Evolutionary conservation across 2,888 invertebrate species (phyloP).

Genomic region (Oxycera nigricornis): DNA sequence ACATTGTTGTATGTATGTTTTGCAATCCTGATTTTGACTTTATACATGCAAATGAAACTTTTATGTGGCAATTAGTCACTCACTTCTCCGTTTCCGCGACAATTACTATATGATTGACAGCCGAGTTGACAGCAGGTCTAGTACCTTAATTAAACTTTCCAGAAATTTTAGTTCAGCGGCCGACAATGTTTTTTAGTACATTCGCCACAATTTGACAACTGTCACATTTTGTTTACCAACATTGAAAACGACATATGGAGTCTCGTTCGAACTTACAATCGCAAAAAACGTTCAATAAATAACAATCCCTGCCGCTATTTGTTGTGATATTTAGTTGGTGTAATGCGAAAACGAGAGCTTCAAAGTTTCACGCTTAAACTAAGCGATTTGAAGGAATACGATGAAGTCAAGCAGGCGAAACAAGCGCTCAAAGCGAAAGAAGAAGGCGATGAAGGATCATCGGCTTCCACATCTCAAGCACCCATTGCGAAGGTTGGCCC

Average conservation of each 20-base stretch:
- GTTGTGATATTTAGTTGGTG: conserved; percentile 21
- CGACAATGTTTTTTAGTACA: too few species aligned
- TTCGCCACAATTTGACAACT: neutral
- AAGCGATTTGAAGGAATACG: conserved; percentile 60
- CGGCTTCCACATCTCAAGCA: neutral
- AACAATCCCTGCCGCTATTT: neutral
- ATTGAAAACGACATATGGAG: too few species aligned
- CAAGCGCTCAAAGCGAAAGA: conserved; percentile 46
- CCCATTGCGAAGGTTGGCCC: conserved; percentile 37
- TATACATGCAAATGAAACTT: neutral
- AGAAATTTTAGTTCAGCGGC: too few species aligned
- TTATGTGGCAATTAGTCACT: neutral
- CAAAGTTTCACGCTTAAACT: conserved; percentile 60
- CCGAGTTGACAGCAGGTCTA: neutral
- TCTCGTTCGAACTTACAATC: neutral
- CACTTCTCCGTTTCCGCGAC: neutral
- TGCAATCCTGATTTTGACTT: neutral
- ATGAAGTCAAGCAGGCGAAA: conserved; percentile 56
- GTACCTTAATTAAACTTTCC: neutral
- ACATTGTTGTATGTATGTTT: conserved; percentile 67
- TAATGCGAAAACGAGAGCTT: conserved; percentile 60
- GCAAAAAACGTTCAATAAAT: neutral
- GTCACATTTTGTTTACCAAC: neutral
- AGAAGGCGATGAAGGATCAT: neutral
- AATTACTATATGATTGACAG: neutral